phyloP scores from a whole-genome alignment of 1,140 invertebrate species.

The Muscidifurax raptorellus region DNA sequence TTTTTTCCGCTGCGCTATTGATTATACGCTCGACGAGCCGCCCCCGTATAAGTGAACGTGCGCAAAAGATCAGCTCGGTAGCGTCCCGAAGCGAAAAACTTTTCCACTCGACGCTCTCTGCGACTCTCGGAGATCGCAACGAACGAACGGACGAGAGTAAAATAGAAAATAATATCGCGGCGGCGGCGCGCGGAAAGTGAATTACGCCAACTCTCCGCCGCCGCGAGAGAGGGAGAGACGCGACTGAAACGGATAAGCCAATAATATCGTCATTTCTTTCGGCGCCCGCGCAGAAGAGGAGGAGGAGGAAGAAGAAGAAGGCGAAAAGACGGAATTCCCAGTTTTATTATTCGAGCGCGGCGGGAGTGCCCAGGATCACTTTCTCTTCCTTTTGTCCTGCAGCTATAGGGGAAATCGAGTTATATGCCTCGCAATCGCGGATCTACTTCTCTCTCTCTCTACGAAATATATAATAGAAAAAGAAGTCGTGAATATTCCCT shows the following conservation, averaged over 20 bases:
- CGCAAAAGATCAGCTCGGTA: background rate
- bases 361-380: constrained; percentile 55
- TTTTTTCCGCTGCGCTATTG: background rate
- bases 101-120: constrained; percentile 57
- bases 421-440: background rate
- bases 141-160: constrained; percentile 53
- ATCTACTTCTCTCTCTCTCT: background rate
- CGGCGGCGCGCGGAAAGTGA: constrained; percentile 59
- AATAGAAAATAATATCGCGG: constrained; percentile 71
- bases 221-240: constrained; percentile 55
- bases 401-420: background rate
- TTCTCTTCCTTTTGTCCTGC: constrained; percentile 37
- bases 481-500: background rate
- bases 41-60: background rate
- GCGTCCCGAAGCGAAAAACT: constrained; percentile 51
- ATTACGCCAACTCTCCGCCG: constrained; percentile 62
- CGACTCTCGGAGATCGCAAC: background rate
- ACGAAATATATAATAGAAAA: background rate
- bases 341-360: constrained; percentile 57
- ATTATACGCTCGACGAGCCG: background rate
- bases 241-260: constrained; percentile 70
- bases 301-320: constrained; percentile 50
- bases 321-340: constrained; percentile 59
- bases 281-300: constrained; percentile 21
- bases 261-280: constrained; percentile 70